These are phyloP conservation scores for Ceratoteleas bidentatus DNA, from an alignment of 1,140 invertebrate genomes.

Conservation along the genomic window DNA sequence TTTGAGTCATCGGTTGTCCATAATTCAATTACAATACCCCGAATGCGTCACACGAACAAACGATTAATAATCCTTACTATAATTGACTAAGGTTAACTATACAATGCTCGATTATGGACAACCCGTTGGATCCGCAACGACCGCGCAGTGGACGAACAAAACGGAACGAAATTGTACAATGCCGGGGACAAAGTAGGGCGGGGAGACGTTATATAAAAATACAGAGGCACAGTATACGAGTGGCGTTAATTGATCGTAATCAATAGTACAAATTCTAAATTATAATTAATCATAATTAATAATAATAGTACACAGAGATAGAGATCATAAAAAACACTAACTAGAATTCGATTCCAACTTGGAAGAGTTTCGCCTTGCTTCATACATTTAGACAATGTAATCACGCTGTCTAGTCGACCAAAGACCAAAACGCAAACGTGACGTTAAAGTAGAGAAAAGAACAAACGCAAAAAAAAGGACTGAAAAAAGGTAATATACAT, in stretches of 20 bases:
- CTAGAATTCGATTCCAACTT: slow-evolving; percentile 79
- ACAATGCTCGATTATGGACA: slow-evolving; percentile 79
- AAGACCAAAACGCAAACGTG: slow-evolving; percentile 48
- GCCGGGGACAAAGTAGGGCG: slow-evolving; percentile 59
- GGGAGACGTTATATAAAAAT: slow-evolving; percentile 78
- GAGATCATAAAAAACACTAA: slow-evolving; percentile 82
- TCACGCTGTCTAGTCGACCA: slow-evolving; percentile 74
- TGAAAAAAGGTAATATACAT: slow-evolving; percentile 70
- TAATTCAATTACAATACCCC: slow-evolving; percentile 74
- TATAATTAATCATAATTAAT: slow-evolving; percentile 68
- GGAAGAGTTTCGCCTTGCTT: slow-evolving; percentile 77
- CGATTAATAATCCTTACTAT: slow-evolving; percentile 75
- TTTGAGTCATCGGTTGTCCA: slow-evolving; percentile 76
- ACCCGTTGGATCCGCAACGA: slow-evolving; percentile 64
- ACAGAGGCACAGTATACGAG: slow-evolving; percentile 78
- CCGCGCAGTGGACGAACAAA: slow-evolving; percentile 22
- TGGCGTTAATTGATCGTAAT: slow-evolving; percentile 77
- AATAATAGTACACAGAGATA: slow-evolving; percentile 77
- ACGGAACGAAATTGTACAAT: slow-evolving; percentile 16
- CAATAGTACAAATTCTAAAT: slow-evolving; percentile 67
- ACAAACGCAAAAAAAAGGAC: slow-evolving; percentile 40
- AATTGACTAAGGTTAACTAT: slow-evolving; percentile 80
- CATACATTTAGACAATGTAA: slow-evolving; percentile 72
- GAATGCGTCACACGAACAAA: slow-evolving; percentile 70
- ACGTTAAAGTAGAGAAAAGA: slow-evolving; percentile 20